Evolutionary conservation across 2,113 vertebrate genomes (phyloP).

Genomic region (Odontophorus gujanensis): DNA sequence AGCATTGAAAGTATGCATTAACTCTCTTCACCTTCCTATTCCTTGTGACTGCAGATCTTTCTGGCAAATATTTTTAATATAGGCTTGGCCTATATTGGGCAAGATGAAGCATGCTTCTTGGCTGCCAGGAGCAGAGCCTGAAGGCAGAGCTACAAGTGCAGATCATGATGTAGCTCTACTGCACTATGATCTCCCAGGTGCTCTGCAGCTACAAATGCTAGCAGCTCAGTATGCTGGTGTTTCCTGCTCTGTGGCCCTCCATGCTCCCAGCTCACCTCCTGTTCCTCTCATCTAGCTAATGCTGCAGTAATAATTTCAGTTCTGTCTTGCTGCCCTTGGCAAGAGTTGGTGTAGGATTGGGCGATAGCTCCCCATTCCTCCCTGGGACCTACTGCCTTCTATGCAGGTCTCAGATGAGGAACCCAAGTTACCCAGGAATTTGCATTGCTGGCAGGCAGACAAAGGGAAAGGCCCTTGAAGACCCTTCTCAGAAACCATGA

Average conservation of each 20-base stretch:
- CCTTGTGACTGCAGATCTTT: not conserved
- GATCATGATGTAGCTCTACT: rapidly evolving
- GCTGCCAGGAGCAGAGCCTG: not conserved
- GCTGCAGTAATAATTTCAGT: not conserved
- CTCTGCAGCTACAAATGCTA: not conserved
- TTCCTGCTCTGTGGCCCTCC: not conserved
- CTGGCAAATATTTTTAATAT: not conserved
- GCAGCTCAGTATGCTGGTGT: not conserved
- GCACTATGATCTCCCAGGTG: not conserved
- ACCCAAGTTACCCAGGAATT: not conserved
- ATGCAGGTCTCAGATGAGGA: too few species aligned
- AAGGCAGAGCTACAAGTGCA: not conserved
- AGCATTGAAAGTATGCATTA: not conserved
- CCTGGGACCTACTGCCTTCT: not conserved
- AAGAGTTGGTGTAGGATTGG: not conserved
- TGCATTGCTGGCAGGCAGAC: not conserved
- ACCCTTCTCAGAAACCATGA: not conserved
- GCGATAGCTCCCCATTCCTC: not conserved
- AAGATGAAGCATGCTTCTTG: not conserved
- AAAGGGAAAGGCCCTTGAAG: not conserved
- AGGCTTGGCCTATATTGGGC: not conserved
- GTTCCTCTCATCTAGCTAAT: not conserved
- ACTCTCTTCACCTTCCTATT: not conserved
- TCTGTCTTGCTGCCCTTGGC: not conserved
- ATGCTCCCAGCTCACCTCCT: not conserved